A percentile compares a stretch with the other conserved stretches of the same genome.
Conservation (phyloP, 2,797 vertebrate genomes). For the Acestrorhynchus altus region DNA sequence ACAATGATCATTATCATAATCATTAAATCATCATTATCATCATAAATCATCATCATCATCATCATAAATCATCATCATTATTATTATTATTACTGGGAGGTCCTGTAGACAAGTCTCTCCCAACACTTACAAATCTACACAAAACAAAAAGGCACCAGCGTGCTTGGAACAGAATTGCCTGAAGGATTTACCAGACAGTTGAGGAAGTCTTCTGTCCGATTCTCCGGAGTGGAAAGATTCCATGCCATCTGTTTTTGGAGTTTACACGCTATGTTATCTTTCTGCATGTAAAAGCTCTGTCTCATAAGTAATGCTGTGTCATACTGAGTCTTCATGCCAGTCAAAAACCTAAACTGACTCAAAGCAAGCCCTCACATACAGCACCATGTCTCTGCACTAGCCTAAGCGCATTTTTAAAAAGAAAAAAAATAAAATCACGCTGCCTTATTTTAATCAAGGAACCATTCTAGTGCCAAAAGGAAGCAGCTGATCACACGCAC, state of each 20-base stretch:
- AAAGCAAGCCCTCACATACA: conserved; percentile 61
- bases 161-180: conserved; percentile 67
- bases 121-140: conserved; percentile 64
- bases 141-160: conserved; percentile 65
- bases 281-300: conserved; percentile 65
- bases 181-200: conserved; percentile 67
- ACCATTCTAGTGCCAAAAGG: conserved; percentile 53
- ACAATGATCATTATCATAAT: conserved; percentile 48
- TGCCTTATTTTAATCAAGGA: conserved; percentile 58
- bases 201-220: conserved; percentile 67
- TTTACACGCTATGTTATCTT: conserved; percentile 68
- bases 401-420: conserved; percentile 46
- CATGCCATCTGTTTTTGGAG: conserved; percentile 69
- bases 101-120: conserved; percentile 60
- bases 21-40: too few relatives aligned
- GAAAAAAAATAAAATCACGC: conserved; percentile 42
- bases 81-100: conserved; percentile 53
- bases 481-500: conserved; percentile 52
- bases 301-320: conserved; percentile 61
- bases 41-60: conserved; percentile 9
- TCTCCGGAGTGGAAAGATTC: conserved; percentile 68
- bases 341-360: conserved; percentile 56
- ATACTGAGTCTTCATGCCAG: conserved; percentile 63
- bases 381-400: conserved; percentile 55
- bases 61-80: conserved; percentile 44